These are phyloP conservation scores for Macrosoma leucophasiata DNA, from an alignment of 2,888 invertebrate species.

Conservation along the genomic window DNA sequence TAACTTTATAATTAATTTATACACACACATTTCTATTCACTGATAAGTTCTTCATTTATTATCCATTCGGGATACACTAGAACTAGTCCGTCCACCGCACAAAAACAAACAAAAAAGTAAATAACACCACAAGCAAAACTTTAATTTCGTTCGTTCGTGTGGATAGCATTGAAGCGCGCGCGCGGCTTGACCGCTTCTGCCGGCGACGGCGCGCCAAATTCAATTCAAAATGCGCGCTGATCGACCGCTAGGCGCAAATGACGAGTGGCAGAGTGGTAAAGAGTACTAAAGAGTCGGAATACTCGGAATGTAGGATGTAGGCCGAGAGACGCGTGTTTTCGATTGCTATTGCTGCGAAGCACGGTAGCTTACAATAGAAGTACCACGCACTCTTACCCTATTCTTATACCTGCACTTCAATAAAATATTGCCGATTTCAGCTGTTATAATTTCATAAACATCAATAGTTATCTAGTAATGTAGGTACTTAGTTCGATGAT, in stretches of 20 bases:
- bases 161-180: constrained; percentile 46
- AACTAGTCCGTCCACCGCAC: constrained; percentile 31
- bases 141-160: constrained; percentile 39
- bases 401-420: too few species aligned
- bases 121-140: constrained; percentile 47
- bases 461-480: too few species aligned
- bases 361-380: too few species aligned
- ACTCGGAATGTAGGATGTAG: constrained; percentile 25
- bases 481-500: too few species aligned
- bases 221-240: constrained; percentile 42
- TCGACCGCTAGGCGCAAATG: constrained; percentile 12
- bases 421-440: constrained; percentile 19
- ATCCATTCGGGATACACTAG: constrained; percentile 30
- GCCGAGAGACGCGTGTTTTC: constrained; percentile 12
- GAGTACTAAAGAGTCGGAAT: too few species aligned
- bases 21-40: constrained; percentile 9
- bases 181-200: constrained; percentile 39
- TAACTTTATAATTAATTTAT: constrained; percentile 4
- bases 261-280: too few species aligned
- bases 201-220: constrained; percentile 61
- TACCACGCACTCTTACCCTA: too few species aligned
- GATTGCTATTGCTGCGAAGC: too few species aligned
- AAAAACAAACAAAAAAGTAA: constrained; percentile 40
- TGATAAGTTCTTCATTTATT: constrained; percentile 22
- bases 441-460: constrained; percentile 21